These are phyloP conservation scores for Geodia barretti DNA, from an alignment of 37 sponge, comb jelly and placozoan species.

Conservation along the genomic window DNA sequence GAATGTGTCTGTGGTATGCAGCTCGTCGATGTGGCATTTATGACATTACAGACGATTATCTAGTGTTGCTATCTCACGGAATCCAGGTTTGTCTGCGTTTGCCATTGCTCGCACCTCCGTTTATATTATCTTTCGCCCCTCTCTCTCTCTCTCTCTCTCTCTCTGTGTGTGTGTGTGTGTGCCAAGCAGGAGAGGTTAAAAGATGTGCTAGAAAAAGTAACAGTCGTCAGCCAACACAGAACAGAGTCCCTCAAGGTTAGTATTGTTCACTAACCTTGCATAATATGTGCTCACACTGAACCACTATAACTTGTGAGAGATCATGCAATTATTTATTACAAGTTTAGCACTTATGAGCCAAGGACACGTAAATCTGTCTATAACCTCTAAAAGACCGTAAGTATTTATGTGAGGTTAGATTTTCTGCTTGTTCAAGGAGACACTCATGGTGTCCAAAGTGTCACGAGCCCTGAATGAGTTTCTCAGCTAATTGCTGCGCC, in stretches of 20 bases:
- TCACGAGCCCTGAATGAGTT: too few species aligned
- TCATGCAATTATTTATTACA: too few species aligned
- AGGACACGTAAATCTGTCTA: too few species aligned
- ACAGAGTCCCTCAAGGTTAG: slow-evolving; percentile 66
- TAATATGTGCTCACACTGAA: too few species aligned
- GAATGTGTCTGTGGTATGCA: too few species aligned
- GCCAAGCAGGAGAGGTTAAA: slow-evolving; percentile 54
- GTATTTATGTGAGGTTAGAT: too few species aligned
- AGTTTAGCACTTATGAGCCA: too few species aligned
- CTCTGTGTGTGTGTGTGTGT: too few species aligned
- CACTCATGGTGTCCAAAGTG: neutral
- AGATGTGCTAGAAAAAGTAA: slow-evolving; percentile 65
- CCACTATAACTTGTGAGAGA: too few species aligned
- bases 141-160: neutral
- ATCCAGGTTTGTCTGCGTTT: slow-evolving; percentile 41
- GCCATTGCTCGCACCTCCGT: too few species aligned
- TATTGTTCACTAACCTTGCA: neutral
- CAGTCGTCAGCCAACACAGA: slow-evolving; percentile 75
- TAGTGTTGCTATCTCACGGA: slow-evolving; percentile 70
- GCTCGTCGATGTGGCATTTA: slow-evolving; percentile 42
- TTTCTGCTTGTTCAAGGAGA: neutral
- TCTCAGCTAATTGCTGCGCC: too few species aligned
- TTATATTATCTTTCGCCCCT: neutral
- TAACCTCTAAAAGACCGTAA: too few species aligned
- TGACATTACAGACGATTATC: slow-evolving; percentile 49